A percentile compares a stretch with the other conserved stretches of the same genome.
phyloP scores from a whole-genome alignment of 64 coral and sea anemone genomes.

The Porites australiensis region DNA sequence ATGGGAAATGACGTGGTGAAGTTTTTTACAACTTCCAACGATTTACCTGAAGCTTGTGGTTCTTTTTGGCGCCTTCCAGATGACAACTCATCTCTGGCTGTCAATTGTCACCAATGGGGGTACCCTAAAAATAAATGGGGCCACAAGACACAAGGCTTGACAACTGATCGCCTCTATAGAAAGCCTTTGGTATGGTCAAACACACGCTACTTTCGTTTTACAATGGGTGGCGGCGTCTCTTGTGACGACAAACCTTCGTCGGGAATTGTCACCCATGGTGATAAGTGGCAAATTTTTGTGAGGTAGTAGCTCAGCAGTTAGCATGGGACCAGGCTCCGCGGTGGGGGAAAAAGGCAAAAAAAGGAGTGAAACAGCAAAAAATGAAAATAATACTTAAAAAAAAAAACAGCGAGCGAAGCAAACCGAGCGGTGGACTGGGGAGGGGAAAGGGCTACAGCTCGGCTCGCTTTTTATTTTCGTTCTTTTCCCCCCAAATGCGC shows the following conservation, averaged over 20 bases:
- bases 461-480: no score
- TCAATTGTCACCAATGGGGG: constrained; percentile 32
- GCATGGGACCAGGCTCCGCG: no score
- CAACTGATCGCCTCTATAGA: neutral
- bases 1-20: constrained; percentile 13
- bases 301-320: neutral
- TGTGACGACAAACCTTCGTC: neutral
- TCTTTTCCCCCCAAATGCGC: no score
- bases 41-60: constrained; percentile 9
- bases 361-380: no score
- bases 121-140: neutral
- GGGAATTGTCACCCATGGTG: neutral
- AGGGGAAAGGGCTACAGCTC: no score
- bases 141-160: neutral
- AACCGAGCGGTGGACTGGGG: no score
- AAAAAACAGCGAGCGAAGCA: no score
- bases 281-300: constrained; percentile 35
- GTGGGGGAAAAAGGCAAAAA: no score
- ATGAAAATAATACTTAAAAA: no score
- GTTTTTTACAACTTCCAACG: constrained; percentile 11
- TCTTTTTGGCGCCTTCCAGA: constrained; percentile 18
- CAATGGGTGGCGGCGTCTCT: no score
- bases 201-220: neutral
- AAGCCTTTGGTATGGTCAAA: neutral
- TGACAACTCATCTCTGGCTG: constrained; percentile 40